Base-by-base conservation (phyloP, 92 coral and sea anemone species). In the Metridium senile region DNA sequence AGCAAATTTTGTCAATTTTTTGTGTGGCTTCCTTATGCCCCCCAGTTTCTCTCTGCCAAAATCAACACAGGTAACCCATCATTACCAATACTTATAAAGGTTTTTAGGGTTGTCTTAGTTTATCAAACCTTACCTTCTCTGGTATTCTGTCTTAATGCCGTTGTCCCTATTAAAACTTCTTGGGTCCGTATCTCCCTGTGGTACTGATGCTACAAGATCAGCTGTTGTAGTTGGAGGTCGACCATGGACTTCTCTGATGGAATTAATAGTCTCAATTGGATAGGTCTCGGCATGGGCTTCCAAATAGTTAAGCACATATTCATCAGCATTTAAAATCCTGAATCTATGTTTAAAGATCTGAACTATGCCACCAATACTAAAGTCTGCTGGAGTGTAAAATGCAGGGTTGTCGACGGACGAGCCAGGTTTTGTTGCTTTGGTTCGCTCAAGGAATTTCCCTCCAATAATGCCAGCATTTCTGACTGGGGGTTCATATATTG, bases 381-480 rank as follows among this genome's bases (percentile, higher is more conserved):
- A 96, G 85, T 96, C 99, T 13, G 96, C 99, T 1, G 99, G 99
- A 30, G 93, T 93, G 81, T 96, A 96, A 86, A 96, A 96, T 27
- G 82, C 93, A 16, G 99, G 99, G 63, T 96, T 96, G 83, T 96
- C 98, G n/a, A 91, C 93, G 25, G 94, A 89, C 7, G 96, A 87
- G 10, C 99, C 98, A 34, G 99, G 98, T 56, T 96, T 96, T 46
- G 87, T 88, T 2, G 97, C 99, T 73, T 82, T 74, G 7, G 99
- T 96, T n/a, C 99, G 98, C 58, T 96, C 93, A 1, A 96, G 94
- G 84, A 93, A 96, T 80, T 96, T 93, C 7, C 99, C 99, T 66
- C 99, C 94, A 75, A 96, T 88, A 47, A 96, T 96, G 22, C 99
- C 99, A 25, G 99, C 99, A 83, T 96, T 96, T 75, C 99, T 87